Evolutionary conservation across 92 coral and sea anemone species (phyloP).

Genomic region (Epizoanthus stellaris): DNA sequence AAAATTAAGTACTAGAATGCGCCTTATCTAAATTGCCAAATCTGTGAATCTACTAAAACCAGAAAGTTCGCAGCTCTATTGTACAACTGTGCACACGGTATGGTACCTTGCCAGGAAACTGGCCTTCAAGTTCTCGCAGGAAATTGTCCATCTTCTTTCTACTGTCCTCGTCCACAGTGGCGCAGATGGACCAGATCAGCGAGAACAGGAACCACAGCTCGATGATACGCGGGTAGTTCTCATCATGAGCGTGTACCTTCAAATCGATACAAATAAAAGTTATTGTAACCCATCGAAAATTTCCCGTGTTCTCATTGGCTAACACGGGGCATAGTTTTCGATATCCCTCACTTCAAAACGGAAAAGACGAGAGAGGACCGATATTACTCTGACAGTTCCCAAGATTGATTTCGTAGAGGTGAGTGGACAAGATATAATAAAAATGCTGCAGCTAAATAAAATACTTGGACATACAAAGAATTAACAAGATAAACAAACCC

Average conservation of each 20-base stretch:
- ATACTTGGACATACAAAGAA: too few species aligned
- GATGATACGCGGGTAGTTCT: conserved; percentile 93
- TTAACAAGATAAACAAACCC: too few species aligned
- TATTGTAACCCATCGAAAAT: not conserved
- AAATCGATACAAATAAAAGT: not conserved
- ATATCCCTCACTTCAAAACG: not conserved
- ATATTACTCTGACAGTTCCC: not conserved
- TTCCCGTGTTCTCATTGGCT: not conserved
- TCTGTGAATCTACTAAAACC: too few species aligned
- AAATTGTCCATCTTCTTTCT: conserved; percentile 99
- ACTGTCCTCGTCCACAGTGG: conserved; percentile 98
- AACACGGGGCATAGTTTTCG: not conserved
- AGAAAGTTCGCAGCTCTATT: too few species aligned
- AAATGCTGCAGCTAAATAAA: too few species aligned
- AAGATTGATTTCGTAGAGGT: not conserved
- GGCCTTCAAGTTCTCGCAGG: conserved; percentile 97
- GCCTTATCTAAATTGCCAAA: too few species aligned
- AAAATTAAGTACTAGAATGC: too few species aligned
- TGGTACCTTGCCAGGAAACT: conserved; percentile 95
- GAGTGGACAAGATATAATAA: not conserved
- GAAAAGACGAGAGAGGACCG: not conserved
- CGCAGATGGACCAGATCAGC: conserved; percentile 97
- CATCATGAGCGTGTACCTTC: conserved; percentile 91
- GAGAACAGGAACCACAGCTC: conserved; percentile 99
- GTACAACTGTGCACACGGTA: too few species aligned